phyloP scores from a whole-genome alignment of 1,140 invertebrate genomes.

The Paraescarpia echinospica region DNA sequence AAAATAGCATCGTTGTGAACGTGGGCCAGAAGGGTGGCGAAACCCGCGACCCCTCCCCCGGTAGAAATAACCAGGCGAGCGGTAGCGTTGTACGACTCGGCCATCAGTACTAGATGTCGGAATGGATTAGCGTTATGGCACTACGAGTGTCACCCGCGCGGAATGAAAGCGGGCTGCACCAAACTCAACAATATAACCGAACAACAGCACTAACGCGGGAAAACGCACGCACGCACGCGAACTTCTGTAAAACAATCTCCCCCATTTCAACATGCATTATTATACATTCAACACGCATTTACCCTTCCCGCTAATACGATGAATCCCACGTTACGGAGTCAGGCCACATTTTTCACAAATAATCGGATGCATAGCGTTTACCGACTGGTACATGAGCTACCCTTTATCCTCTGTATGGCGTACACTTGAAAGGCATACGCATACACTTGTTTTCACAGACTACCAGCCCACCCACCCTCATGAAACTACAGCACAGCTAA shows the following conservation, averaged over 20 bases:
- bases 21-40: neutral
- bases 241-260: neutral
- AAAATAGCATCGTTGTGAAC: neutral
- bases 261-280: neutral
- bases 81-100: neutral
- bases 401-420: neutral
- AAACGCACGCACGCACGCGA: neutral
- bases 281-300: neutral
- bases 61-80: too few relatives aligned
- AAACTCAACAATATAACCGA: neutral
- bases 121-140: conserved; percentile 1
- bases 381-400: neutral
- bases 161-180: neutral
- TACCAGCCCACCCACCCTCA: neutral
- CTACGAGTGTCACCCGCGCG: neutral
- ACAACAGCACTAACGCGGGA: neutral
- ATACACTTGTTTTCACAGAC: neutral
- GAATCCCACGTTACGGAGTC: neutral
- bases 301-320: too few relatives aligned
- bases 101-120: neutral
- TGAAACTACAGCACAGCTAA: conserved; percentile 5
- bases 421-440: neutral
- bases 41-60: neutral
- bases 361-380: neutral
- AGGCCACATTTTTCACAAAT: neutral